Evolutionary conservation across 2,113 vertebrate genomes (phyloP).

Genomic region (Hydrochoerus hydrochaeris): DNA sequence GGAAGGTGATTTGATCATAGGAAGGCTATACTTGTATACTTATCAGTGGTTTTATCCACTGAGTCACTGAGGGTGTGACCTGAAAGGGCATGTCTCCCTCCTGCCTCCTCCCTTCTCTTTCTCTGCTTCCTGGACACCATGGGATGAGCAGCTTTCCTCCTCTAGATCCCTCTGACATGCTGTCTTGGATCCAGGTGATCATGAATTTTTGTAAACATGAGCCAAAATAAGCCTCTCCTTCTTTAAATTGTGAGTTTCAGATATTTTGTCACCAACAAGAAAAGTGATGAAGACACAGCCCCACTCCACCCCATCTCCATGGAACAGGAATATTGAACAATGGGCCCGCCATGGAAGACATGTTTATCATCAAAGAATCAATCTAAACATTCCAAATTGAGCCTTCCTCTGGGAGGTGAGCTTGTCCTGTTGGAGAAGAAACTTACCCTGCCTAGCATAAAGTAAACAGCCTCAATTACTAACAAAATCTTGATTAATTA

Average conservation of each 20-base stretch:
- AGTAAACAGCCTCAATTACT: background rate
- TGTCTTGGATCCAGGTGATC: background rate
- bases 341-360: rapidly evolving
- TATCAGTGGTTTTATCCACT: background rate
- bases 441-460: background rate
- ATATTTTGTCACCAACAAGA: background rate
- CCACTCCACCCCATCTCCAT: too few relatives aligned
- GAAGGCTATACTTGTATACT: background rate
- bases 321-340: rapidly evolving
- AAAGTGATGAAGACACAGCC: background rate
- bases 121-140: background rate
- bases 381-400: background rate
- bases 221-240: background rate
- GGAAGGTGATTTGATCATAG: background rate
- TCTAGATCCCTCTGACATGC: background rate
- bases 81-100: background rate
- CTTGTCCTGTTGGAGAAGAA: rapidly evolving
- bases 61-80: background rate
- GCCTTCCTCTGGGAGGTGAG: background rate
- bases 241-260: background rate
- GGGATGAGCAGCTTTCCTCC: background rate
- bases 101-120: background rate
- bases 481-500: background rate
- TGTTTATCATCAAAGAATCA: background rate
- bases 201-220: background rate